Evolutionary conservation across 1,140 invertebrate species (phyloP), one percentile per base, ranked within the genome.

Genomic region (Coptotermes formosanus): DNA sequence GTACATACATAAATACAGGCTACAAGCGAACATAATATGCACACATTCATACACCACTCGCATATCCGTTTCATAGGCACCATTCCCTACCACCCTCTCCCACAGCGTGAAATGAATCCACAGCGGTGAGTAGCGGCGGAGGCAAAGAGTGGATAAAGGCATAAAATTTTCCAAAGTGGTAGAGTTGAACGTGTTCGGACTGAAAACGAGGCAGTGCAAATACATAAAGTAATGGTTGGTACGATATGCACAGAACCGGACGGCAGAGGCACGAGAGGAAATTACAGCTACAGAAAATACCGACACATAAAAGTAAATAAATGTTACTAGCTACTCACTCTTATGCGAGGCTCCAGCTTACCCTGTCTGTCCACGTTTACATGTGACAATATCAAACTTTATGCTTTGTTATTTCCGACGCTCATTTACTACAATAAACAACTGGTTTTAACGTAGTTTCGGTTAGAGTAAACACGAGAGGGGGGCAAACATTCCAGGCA

Each of bases 91-190:
- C 3, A 12, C 6, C 52, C 45, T 9, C 45, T 16, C 45, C 9
- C 45, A 48, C 3, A 48, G 45, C 9, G 14, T 48, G 45, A 16
- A 16, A 48, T 48, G 45, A 21, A 64, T 75, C 64, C 64, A 75
- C 64, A 75, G 64, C 25, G 64, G n/a, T 25, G 14, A 6, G 64
- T 75, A 75, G 25, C 64, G 25, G 19, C 59, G 19, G 19, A 64
- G 45, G 59, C 59, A 64, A 64, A 30, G 64, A 75, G 64, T 30
- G 64, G 64, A 11, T 16, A 75, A 69, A 75, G 45, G 25, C 64
- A 75, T 75, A 75, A 75, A 8, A 75, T 75, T 75, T 55, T 75
- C 64, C 64, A 14, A 75, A 75, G 64, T 75, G 64, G 25, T 75
- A 75, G 25, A 3, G 14, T 2, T 21, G 64, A 30, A 75, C 64